phyloP scores from a whole-genome alignment of 1,140 invertebrate genomes.

The Onthophagus taurus region DNA sequence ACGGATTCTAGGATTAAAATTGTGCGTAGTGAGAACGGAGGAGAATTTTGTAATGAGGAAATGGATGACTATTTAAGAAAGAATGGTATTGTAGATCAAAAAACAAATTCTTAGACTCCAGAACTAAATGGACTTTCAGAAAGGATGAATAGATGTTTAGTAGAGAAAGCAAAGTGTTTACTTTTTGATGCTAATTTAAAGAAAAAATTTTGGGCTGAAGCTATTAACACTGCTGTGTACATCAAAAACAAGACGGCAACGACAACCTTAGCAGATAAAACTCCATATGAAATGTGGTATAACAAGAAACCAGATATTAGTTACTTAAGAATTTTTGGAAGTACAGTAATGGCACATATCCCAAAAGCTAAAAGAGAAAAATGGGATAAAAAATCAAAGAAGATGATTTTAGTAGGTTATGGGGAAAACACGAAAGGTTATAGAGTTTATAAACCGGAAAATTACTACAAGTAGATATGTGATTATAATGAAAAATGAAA shows the following conservation, averaged over 20 bases:
- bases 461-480: too few relatives aligned
- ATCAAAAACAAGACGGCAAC: constrained; percentile 34
- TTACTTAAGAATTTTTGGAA: constrained; percentile 6
- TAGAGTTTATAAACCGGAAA: neutral
- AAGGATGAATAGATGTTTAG: constrained; percentile 35
- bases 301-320: neutral
- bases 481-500: too few relatives aligned
- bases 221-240: constrained; percentile 31
- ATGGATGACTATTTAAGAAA: constrained; percentile 24
- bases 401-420: too few relatives aligned
- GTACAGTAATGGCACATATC: neutral
- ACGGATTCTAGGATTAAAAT: too few relatives aligned
- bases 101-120: constrained; percentile 31
- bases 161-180: constrained; percentile 34
- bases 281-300: constrained; percentile 32
- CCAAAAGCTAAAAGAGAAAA: constrained; percentile 1
- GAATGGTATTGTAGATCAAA: constrained; percentile 23
- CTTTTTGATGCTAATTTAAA: constrained; percentile 30
- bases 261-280: constrained; percentile 24
- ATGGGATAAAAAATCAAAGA: constrained; percentile 2
- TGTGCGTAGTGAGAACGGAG: constrained; percentile 19
- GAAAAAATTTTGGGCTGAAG: constrained; percentile 34
- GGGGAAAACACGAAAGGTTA: neutral
- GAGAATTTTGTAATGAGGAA: constrained; percentile 25
- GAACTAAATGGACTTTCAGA: constrained; percentile 40